phyloP scores from a whole-genome alignment of 2,113 vertebrate genomes.

The Geothlypis trichas region DNA sequence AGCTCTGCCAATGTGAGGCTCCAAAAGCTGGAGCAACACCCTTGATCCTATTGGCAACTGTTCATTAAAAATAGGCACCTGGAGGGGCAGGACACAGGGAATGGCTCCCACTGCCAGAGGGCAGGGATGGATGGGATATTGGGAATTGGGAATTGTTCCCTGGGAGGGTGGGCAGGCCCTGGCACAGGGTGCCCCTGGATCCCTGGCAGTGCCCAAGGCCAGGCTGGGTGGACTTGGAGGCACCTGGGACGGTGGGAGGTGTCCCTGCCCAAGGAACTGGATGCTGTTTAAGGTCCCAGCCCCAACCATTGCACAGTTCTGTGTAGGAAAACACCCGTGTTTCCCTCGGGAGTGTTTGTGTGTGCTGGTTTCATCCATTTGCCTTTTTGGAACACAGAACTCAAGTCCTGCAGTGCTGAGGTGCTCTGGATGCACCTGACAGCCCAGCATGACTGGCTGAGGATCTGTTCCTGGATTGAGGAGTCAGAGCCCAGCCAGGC shows the following conservation, averaged over 20 bases:
- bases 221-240: neutral
- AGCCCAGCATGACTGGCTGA: slow-evolving; percentile 79
- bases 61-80: fast-evolving
- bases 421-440: slow-evolving; percentile 88
- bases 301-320: fast-evolving
- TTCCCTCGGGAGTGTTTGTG: neutral
- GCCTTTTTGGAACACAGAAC: slow-evolving; percentile 64
- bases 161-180: neutral
- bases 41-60: neutral
- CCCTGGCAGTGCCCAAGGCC: neutral
- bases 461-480: slow-evolving; percentile 79
- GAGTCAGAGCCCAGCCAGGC: neutral
- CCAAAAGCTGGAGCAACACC: neutral
- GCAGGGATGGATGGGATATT: fast-evolving
- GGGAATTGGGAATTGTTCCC: neutral
- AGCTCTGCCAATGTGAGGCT: neutral
- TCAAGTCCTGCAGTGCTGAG: slow-evolving; percentile 70
- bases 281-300: neutral
- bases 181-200: neutral
- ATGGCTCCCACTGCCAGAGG: neutral
- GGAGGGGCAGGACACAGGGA: neutral
- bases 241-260: fast-evolving
- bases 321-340: fast-evolving
- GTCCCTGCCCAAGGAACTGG: neutral
- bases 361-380: neutral